Evolutionary conservation across 2,797 vertebrate genomes (phyloP).

Genomic region (Micrastur ruficollis): DNA sequence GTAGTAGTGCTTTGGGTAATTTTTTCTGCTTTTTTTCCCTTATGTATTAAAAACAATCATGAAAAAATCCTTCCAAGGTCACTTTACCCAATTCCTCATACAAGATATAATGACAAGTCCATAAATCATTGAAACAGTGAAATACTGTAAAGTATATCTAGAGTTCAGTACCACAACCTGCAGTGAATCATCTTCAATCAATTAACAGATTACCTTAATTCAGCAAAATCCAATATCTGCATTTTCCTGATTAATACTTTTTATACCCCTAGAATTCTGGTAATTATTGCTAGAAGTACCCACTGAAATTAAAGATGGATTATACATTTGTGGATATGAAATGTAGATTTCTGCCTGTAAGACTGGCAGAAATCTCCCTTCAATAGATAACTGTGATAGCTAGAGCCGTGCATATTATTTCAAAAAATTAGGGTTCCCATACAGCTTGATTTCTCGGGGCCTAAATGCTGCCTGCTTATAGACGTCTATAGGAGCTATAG

Average conservation of each 20-base stretch:
- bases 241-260: conserved; percentile 26
- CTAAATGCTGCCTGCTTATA: background rate
- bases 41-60: conserved; percentile 24
- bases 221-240: conserved; percentile 24
- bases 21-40: background rate
- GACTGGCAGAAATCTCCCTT: background rate
- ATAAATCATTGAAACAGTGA: conserved; percentile 34
- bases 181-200: conserved; percentile 41
- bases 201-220: conserved; percentile 52
- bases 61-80: conserved; percentile 40
- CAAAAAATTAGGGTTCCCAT: background rate
- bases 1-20: background rate
- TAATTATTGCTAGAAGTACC: background rate
- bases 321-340: background rate
- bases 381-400: background rate
- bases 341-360: background rate
- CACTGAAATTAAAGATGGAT: background rate
- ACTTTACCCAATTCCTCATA: conserved; percentile 11
- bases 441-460: accelerated
- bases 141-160: conserved; percentile 10
- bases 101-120: conserved; percentile 27
- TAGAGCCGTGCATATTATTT: background rate
- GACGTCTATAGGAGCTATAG: too few species aligned
- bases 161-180: background rate
- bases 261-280: background rate